Evolutionary conservation across 2,113 vertebrate species (phyloP).

Genomic region (Hydrolagus affinis): DNA sequence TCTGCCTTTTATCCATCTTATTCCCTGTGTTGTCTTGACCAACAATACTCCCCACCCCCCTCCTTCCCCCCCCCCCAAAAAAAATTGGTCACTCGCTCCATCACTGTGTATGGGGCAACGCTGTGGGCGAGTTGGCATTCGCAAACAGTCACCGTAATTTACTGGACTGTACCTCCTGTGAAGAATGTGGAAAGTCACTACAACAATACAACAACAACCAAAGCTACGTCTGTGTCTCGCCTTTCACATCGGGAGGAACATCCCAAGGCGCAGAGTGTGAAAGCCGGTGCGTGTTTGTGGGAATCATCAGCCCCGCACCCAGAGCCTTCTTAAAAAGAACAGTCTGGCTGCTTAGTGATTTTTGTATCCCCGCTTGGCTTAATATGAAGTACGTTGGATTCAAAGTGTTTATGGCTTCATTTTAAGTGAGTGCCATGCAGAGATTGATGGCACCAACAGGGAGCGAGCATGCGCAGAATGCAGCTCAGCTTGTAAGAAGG

Average conservation of each 20-base stretch:
- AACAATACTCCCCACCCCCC: no score
- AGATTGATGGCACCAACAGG: background rate
- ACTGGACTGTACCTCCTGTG: no score
- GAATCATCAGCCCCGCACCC: background rate
- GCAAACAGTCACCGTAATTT: no score
- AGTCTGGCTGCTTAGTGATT: background rate
- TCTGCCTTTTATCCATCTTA: background rate
- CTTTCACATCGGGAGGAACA: no score
- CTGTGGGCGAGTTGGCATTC: no score
- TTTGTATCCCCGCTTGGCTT: background rate
- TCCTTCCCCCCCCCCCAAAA: no score
- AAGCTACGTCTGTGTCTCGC: no score
- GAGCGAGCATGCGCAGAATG: conserved; percentile 10
- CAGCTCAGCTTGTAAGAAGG: background rate
- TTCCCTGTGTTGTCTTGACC: background rate
- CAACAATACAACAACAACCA: no score
- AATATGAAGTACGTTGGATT: background rate
- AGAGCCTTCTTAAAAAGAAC: background rate
- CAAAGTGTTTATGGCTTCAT: background rate
- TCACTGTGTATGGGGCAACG: no score
- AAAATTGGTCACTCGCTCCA: no score
- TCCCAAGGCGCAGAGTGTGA: background rate
- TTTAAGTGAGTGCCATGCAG: background rate
- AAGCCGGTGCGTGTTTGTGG: background rate
- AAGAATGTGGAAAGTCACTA: no score